phyloP scores from a whole-genome alignment of 2,888 invertebrate species.

The Lasioglossum vierecki region DNA sequence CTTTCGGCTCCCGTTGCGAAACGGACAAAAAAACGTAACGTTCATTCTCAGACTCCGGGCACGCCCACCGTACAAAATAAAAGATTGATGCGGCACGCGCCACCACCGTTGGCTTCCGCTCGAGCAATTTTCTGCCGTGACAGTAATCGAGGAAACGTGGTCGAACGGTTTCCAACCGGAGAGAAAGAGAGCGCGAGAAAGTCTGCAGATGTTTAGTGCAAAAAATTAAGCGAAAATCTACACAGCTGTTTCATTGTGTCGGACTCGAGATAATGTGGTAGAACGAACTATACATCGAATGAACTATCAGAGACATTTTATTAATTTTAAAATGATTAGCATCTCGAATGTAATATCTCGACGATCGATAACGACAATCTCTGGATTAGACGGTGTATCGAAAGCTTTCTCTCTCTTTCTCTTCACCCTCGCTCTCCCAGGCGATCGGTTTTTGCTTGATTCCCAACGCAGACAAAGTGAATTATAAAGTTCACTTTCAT shows the following conservation, averaged over 20 bases:
- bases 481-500: constrained; percentile 31
- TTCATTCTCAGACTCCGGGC: neutral
- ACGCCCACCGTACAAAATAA: neutral
- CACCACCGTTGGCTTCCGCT: neutral
- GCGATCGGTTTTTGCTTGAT: constrained; percentile 8
- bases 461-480: constrained; percentile 5
- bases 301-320: too few relatives aligned
- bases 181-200: neutral
- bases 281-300: too few relatives aligned
- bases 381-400: neutral
- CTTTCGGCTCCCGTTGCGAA: neutral
- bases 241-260: neutral
- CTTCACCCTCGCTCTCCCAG: neutral
- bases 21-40: neutral
- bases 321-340: neutral
- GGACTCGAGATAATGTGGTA: neutral
- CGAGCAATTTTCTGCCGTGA: neutral
- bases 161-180: neutral
- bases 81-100: neutral
- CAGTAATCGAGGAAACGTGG: neutral
- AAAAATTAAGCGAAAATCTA: neutral
- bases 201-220: neutral
- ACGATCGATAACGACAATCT: neutral
- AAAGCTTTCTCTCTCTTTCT: too few relatives aligned
- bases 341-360: neutral